Evolutionary conservation across 2,888 invertebrate species (phyloP).

Genomic region (Drosophila affinis): DNA sequence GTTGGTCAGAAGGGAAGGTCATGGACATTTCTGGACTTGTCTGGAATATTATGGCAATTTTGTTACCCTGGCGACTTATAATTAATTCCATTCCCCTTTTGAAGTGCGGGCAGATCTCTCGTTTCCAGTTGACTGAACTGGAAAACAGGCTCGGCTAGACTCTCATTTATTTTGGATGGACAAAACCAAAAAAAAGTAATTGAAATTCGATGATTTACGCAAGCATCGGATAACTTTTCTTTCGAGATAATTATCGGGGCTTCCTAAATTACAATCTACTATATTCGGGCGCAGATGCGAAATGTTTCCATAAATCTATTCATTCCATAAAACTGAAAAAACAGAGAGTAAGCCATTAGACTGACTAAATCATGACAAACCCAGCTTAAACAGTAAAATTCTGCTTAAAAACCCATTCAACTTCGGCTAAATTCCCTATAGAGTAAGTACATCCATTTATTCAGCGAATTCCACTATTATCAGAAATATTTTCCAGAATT

Average conservation of each 20-base stretch:
- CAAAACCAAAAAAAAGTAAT: slow-evolving; percentile 14
- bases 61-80: slow-evolving; percentile 13
- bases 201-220: slow-evolving; percentile 22
- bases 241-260: neutral
- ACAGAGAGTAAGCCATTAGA: too few relatives aligned
- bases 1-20: slow-evolving; percentile 6
- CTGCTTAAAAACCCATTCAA: too few relatives aligned
- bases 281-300: neutral
- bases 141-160: neutral
- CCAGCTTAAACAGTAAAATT: neutral
- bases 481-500: neutral
- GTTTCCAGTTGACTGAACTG: neutral
- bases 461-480: too few relatives aligned
- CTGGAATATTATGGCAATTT: neutral
- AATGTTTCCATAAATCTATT: too few relatives aligned
- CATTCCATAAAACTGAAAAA: too few relatives aligned
- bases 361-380: too few relatives aligned
- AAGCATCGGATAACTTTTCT: slow-evolving; percentile 10
- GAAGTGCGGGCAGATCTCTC: slow-evolving; percentile 4
- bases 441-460: neutral
- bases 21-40: neutral
- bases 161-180: slow-evolving; percentile 1
- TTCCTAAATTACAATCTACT: neutral
- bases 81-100: neutral
- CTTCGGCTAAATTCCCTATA: neutral